Evolutionary conservation across 35 echinoderm and acorn worm species (phyloP), one percentile per base, ranked within the genome.

Genomic region (Ptychodera flava): DNA sequence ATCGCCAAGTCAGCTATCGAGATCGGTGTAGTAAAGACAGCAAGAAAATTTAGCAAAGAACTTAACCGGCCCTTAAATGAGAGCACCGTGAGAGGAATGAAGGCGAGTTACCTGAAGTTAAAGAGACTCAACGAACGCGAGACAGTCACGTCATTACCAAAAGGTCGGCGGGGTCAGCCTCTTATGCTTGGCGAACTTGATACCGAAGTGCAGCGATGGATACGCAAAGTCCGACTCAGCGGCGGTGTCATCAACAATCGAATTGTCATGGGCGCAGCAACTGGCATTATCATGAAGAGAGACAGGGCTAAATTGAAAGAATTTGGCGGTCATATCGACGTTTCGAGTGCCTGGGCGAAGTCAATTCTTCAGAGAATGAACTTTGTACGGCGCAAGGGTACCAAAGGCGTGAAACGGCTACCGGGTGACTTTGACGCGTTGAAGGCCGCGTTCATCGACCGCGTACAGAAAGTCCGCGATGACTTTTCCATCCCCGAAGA

Each of bases 1-100:
- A n/a, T n/a, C n/a, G n/a, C n/a, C n/a, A n/a, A n/a, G n/a, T n/a
- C n/a, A n/a, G n/a, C n/a, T n/a, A n/a, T n/a, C n/a, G n/a, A n/a
- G n/a, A n/a, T n/a, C n/a, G n/a, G n/a, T n/a, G n/a, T n/a, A n/a
- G n/a, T n/a, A n/a, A n/a, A n/a, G n/a, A n/a, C n/a, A n/a, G n/a
- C n/a, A n/a, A n/a, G n/a, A n/a, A n/a, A n/a, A n/a, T n/a, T n/a
- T n/a, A n/a, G n/a, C n/a, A n/a, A n/a, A n/a, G n/a, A n/a, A n/a
- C n/a, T n/a, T n/a, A n/a, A n/a, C n/a, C n/a, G n/a, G n/a, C n/a
- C n/a, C n/a, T n/a, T n/a, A n/a, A n/a, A n/a, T n/a, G n/a, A n/a
- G n/a, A n/a, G n/a, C n/a, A 90, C 81, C 14, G 82, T 90, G 6
- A 90, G 81, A 78, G 36, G 80, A 28, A 90, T 90, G 80, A 90